Conservation (phyloP, 2,113 vertebrate species). For the rat (Rattus norvegicus) region GRCr8 NC_086025.1:124862501-124863000, state of each 20-base stretch:
- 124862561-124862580: not conserved
- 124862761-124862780: not conserved
- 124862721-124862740: not conserved
- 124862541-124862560: not conserved
- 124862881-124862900: slow-evolving; percentile 40
- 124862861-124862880: not conserved
- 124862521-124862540: not conserved
- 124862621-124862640: not conserved
- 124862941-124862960: not conserved
- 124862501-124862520: slow-evolving; percentile 75
- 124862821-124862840: not conserved
- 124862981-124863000: not conserved
- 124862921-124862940: slow-evolving; percentile 1
- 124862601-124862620: not conserved
- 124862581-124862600: not conserved
- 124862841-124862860: not conserved
- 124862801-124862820: not conserved
- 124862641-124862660: not conserved
- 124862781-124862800: slow-evolving; percentile 8
- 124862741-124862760: slow-evolving; percentile 13
- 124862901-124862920: not conserved
- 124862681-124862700: not conserved
- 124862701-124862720: not conserved
- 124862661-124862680: not conserved
- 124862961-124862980: not conserved